Percentiles rank a stretch among this genome's conserved stretches.
Evolutionary conservation across 2,888 invertebrate genomes (phyloP).

Genomic region (Hetaerina titia): DNA sequence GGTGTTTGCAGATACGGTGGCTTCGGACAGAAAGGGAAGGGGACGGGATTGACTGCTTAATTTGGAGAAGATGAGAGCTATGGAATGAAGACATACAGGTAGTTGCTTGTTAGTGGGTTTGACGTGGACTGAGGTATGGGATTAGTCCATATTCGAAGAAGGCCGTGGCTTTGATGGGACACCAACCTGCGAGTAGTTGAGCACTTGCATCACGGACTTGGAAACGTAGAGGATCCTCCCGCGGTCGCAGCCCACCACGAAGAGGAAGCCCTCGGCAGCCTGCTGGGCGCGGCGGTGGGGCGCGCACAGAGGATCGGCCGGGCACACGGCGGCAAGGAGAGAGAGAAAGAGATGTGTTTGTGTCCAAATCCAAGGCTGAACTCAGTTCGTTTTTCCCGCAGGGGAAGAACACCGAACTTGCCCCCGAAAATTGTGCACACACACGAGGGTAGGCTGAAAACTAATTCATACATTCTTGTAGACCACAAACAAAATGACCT

Average conservation of each 20-base stretch:
- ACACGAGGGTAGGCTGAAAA: no score
- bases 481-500: no score
- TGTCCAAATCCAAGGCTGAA: no score
- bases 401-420: no score
- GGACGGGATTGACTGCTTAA: background rate
- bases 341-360: no score
- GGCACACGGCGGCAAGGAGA: background rate
- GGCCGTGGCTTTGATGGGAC: no score
- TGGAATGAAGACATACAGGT: background rate
- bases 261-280: constrained; percentile 93
- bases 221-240: constrained; percentile 94
- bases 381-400: no score
- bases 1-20: no score
- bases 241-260: constrained; percentile 95
- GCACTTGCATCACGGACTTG: constrained; percentile 89
- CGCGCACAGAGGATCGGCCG: constrained; percentile 71
- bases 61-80: background rate
- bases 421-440: no score
- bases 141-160: constrained; percentile 69
- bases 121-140: no score
- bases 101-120: background rate
- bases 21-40: no score
- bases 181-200: constrained; percentile 89
- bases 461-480: no score
- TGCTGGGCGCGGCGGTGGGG: constrained; percentile 75